phyloP scores from a whole-genome alignment of 2,113 vertebrate genomes.

The Jaculus jaculus region DNA sequence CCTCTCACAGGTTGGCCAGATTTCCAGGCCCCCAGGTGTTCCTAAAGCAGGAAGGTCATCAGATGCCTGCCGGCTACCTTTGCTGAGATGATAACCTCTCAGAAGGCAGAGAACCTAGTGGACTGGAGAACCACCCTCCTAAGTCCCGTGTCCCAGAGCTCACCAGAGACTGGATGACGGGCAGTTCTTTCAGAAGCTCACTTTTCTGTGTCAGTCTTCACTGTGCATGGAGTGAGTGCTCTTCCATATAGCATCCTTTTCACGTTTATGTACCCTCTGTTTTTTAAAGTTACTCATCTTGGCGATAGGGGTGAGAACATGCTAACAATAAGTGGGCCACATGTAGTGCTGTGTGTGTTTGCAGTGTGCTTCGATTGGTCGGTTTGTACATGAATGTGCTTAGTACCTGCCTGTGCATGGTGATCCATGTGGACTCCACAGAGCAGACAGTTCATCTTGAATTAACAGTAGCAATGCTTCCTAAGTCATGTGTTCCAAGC shows the following conservation, averaged over 20 bases:
- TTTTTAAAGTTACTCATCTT: background rate
- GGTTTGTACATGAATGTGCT: background rate
- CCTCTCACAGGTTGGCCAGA: background rate
- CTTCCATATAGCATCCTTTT: background rate
- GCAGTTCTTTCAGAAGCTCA: background rate
- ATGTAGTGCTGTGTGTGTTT: background rate
- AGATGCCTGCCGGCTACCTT: background rate
- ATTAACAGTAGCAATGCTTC: background rate
- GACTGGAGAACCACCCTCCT: background rate
- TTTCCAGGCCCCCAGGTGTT: background rate
- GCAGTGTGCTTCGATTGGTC: background rate
- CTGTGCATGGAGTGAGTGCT: background rate
- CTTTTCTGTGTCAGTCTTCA: background rate
- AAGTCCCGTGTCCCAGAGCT: background rate
- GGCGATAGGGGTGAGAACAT: background rate
- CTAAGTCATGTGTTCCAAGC: background rate
- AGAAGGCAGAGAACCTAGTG: background rate
- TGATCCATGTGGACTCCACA: background rate
- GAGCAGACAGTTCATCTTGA: background rate
- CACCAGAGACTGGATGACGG: background rate
- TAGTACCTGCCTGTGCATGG: too few relatives aligned
- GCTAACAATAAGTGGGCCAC: background rate
- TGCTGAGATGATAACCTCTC: background rate
- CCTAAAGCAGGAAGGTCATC: background rate
- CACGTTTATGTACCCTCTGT: conserved; percentile 12